These are phyloP conservation scores for Pemphigus obesinymphae DNA, from an alignment of 1,140 invertebrate species.

Conservation along the genomic window DNA sequence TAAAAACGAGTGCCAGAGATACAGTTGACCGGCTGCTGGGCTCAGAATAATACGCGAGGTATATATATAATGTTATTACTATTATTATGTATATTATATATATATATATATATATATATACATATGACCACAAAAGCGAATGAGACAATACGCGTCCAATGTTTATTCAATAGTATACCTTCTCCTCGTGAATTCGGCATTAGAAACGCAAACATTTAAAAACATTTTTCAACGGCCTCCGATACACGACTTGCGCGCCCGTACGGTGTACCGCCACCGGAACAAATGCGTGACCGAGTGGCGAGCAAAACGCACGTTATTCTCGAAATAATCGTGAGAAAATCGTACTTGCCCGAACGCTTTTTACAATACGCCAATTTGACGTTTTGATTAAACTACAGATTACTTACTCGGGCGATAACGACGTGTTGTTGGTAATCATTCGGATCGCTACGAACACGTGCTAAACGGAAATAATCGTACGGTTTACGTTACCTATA, in stretches of 20 bases:
- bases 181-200: background rate
- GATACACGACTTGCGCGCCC: too few relatives aligned
- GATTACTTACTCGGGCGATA: too few relatives aligned
- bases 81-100: too few relatives aligned
- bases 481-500: background rate
- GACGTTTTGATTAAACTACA: background rate
- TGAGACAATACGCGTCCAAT: background rate
- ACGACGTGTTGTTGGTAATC: conserved; percentile 5
- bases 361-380: background rate
- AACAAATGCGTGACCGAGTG: background rate
- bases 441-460: background rate
- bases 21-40: background rate
- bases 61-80: background rate
- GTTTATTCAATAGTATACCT: background rate
- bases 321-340: background rate
- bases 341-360: background rate
- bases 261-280: background rate
- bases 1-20: background rate
- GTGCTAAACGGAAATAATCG: background rate
- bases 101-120: too few relatives aligned
- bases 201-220: background rate
- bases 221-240: background rate
- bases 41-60: background rate
- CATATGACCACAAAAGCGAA: background rate
- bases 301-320: background rate